Percentiles rank a stretch among this genome's conserved stretches.
phyloP scores from a whole-genome alignment of 2,888 invertebrate species.

The Merodon equestris region DNA sequence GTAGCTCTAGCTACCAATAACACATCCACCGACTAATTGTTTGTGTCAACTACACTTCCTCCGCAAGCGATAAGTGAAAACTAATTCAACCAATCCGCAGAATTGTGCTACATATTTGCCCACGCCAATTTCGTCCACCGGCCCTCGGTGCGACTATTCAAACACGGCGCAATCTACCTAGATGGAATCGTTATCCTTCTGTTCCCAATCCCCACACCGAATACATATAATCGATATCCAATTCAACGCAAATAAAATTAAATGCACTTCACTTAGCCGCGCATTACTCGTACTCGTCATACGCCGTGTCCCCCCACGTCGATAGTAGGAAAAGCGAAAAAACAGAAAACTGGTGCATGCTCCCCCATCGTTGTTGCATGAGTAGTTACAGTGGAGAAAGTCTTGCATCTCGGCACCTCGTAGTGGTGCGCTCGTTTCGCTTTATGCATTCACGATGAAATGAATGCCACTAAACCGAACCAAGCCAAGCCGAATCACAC shows the following conservation, averaged over 20 bases:
- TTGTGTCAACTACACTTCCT: neutral
- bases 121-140: neutral
- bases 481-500: slow-evolving; percentile 18
- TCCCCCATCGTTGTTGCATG: slow-evolving; percentile 13
- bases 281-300: slow-evolving; percentile 33
- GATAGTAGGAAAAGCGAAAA: neutral
- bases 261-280: slow-evolving; percentile 63
- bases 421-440: slow-evolving; percentile 33
- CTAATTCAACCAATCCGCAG: slow-evolving; percentile 20
- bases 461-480: slow-evolving; percentile 27
- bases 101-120: slow-evolving; percentile 13
- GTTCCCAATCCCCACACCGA: slow-evolving; percentile 19
- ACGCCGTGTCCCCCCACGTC: no score
- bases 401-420: slow-evolving; percentile 37
- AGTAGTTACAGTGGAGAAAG: slow-evolving; percentile 48
- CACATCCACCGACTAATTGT: no score
- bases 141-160: neutral
- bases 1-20: no score
- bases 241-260: slow-evolving; percentile 66
- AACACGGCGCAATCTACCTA: neutral
- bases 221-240: slow-evolving; percentile 64
- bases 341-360: neutral
- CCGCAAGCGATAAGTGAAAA: slow-evolving; percentile 19
- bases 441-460: slow-evolving; percentile 57
- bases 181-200: slow-evolving; percentile 4